Base-by-base conservation (phyloP, 1,140 invertebrate species). In the Ooceraea biroi region DNA sequence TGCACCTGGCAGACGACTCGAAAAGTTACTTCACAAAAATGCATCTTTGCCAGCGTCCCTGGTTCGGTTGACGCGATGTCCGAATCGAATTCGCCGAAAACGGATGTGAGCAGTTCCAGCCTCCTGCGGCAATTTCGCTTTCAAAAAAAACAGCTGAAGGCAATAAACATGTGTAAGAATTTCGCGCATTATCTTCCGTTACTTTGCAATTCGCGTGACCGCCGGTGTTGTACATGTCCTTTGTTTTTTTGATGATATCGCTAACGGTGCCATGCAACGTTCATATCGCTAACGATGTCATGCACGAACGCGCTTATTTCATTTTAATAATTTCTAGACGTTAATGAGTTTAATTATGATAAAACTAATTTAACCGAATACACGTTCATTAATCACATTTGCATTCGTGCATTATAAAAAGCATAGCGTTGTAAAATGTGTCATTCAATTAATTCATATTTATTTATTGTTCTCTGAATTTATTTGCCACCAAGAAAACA, bases 111-210 rank as follows among this genome's bases (percentile, higher is more conserved):
- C 68, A 91, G 89, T 77, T 90, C 89, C 36, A 93, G 88, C 72
- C 83, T 91, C 82, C 74, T 94, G 7, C 90, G 93, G 52, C 91
- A 89, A 68, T 94, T 94, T 82, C 90, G 93, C 58, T 94, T 94
- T 82, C 92, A 94, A 80, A 94, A 93, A 82, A 92, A 90, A 83
- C 82, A 85, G 77, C 74, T 89, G 66, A 92, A 88, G 84, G 90
- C 89, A 57, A 88, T 91, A 83, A 92, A 89, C 71, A 92, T 93
- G 85, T 94, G 93, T 94, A 92, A 94, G 93, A 68, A 14, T 1
- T n/a, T 63, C n/a, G 11, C 50, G 30, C 1, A 68, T 14, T 69
- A 74, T 17, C 22, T 4, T 27, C 5, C 36, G 48, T 78, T 72
- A 46, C 22, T 22, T 14, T 44, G 44, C 25, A 27, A 52, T 76